Conservation (phyloP, 1,140 invertebrate species). For the Rhopalosiphum maidis region DNA sequence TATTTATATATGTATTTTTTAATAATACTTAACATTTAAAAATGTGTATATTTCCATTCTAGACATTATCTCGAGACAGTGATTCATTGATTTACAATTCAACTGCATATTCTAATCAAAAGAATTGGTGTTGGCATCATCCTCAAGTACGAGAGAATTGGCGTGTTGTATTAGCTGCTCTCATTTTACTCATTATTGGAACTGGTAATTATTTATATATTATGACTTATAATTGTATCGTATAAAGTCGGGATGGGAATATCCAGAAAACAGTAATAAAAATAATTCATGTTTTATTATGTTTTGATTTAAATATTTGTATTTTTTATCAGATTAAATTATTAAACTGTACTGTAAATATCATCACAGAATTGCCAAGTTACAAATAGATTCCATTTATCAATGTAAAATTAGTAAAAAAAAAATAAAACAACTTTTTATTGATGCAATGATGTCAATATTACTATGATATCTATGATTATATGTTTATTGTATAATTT, state of each 20-base stretch:
- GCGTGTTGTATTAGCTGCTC: conserved; percentile 81
- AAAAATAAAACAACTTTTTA: not conserved
- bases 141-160: conserved; percentile 85
- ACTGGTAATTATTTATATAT: conserved; percentile 66
- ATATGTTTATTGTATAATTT: not conserved
- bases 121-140: conserved; percentile 77
- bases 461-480: not conserved
- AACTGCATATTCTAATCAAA: conserved; percentile 61
- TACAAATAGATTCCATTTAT: not conserved
- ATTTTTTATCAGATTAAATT: not conserved
- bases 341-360: not conserved
- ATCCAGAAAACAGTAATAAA: not conserved
- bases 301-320: not conserved
- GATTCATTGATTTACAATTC: conserved; percentile 80
- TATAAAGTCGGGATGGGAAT: not conserved
- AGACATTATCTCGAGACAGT: conserved; percentile 79
- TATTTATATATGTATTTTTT: not conserved
- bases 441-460: too few relatives aligned
- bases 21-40: not conserved
- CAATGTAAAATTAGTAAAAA: not conserved
- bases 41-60: conserved; percentile 61
- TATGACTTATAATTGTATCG: not conserved
- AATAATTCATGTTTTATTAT: not conserved
- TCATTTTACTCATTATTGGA: conserved; percentile 77
- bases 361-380: not conserved